Evolutionary conservation across 2,888 invertebrate species (phyloP).

Genomic region (Nymphalis c-album): DNA sequence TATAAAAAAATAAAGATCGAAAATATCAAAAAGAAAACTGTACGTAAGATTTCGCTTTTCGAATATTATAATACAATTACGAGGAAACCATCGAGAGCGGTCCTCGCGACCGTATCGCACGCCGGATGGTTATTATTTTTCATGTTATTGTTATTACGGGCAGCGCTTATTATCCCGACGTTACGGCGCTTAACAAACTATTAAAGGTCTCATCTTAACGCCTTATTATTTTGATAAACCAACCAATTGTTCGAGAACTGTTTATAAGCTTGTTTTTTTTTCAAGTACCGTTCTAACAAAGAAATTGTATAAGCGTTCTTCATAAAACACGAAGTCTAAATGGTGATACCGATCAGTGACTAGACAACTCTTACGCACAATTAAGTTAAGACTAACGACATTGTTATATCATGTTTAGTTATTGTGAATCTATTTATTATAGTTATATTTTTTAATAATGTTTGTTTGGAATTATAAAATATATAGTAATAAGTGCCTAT

Average conservation of each 20-base stretch:
- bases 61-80: slow-evolving; percentile 35
- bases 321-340: slow-evolving; percentile 23
- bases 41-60: background rate
- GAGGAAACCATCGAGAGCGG: slow-evolving; percentile 37
- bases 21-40: background rate
- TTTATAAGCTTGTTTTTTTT: slow-evolving; percentile 37
- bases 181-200: slow-evolving; percentile 77
- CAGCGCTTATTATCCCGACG: slow-evolving; percentile 62
- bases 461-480: slow-evolving; percentile 25
- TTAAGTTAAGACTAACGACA: slow-evolving; percentile 30
- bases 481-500: too few species aligned
- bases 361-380: slow-evolving; percentile 27
- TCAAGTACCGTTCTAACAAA: slow-evolving; percentile 44
- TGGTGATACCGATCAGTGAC: slow-evolving; percentile 32
- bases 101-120: slow-evolving; percentile 42
- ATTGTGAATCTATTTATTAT: slow-evolving; percentile 19
- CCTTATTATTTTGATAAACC: slow-evolving; percentile 69
- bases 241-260: slow-evolving; percentile 51
- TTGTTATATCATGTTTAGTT: slow-evolving; percentile 5
- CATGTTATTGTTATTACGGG: slow-evolving; percentile 73
- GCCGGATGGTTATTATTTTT: slow-evolving; percentile 68
- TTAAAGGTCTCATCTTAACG: slow-evolving; percentile 68
- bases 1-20: too few species aligned
- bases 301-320: slow-evolving; percentile 30
- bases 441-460: background rate